Evolutionary conservation across 2,113 vertebrate genomes (phyloP), one percentile per base, ranked within the genome.

Genomic region (Ceratotherium simum): DNA sequence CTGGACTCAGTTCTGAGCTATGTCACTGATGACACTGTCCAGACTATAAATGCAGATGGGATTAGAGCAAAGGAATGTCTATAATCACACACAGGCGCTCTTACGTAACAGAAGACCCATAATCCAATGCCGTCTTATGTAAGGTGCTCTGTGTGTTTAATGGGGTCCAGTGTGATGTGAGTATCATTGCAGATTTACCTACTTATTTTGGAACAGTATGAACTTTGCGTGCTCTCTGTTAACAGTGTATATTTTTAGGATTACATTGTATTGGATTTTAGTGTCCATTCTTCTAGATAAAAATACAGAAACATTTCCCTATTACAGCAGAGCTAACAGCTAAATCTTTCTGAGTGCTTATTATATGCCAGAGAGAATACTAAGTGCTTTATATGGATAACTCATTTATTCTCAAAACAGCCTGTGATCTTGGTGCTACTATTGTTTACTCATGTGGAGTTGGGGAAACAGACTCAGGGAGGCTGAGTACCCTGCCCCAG

Each of bases 1-100:
- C 94, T 98, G 97, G 97, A 97, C 9, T 48, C 48, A 97, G 42
- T 98, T 98, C 95, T 98, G 93, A 97, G 94, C 90, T 83, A 91
- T 76, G 70, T 90, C 96, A 98, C 70, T 93, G 79, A 97, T 91
- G 95, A 97, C 46, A 97, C 33, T 42, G 31, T 95, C 91, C 95
- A 97, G 95, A 76, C 89, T 90, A 91, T 97, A 95, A 54, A 94
- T 92, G 73, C 95, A 92, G 93, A 97, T 98, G 96, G 97, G 60
- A 90, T 97, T 97, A 98, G 70, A 91, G 90, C 95, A 96, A 96
- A 97, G 92, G 80, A 96, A 98, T 75, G 84, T 93, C 92, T 93
- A 88, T 94, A 96, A 98, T 98, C 86, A 85, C 89, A 96, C 78
- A 94, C 85, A 93, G 91, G 36, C 85, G 75, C 46, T 97, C 85